Percentiles rank a stretch among this genome's conserved stretches.
Evolutionary conservation across 2,113 vertebrate genomes (phyloP).

Genomic region (Ammodytes dubius): DNA sequence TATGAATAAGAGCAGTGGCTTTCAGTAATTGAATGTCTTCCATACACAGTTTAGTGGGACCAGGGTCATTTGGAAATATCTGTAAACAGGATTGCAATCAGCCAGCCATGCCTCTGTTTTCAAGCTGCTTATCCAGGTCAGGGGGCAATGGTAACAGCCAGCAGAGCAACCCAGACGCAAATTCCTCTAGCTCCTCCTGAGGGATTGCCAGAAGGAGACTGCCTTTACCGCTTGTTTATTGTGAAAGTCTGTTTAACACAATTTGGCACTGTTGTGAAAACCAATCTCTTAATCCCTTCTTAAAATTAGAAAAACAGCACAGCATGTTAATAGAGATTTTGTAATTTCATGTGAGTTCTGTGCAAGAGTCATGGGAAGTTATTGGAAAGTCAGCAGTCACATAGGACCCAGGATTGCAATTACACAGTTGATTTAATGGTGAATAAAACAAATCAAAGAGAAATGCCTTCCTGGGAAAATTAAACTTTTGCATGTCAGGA

Average conservation of each 20-base stretch:
- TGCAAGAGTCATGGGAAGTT: neutral
- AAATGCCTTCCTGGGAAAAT: neutral
- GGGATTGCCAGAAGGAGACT: constrained; percentile 5
- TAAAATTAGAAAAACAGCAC: neutral
- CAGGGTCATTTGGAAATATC: constrained; percentile 21
- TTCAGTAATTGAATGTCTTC: neutral
- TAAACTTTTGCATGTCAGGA: neutral
- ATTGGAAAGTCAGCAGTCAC: neutral
- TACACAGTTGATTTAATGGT: neutral
- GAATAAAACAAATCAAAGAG: neutral
- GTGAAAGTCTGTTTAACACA: neutral
- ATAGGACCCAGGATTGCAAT: neutral
- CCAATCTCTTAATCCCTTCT: neutral
- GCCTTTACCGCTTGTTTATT: constrained; percentile 22
- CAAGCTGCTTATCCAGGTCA: constrained; percentile 44
- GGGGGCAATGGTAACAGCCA: constrained; percentile 1
- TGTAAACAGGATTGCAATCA: constrained; percentile 40
- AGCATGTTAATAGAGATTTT: neutral
- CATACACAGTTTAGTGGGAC: neutral
- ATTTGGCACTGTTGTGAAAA: constrained; percentile 9
- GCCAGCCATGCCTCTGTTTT: constrained; percentile 28
- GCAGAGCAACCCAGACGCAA: constrained; percentile 4
- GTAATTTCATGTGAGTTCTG: neutral
- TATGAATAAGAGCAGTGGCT: neutral
- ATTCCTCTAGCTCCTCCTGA: constrained; percentile 16